phyloP scores from a whole-genome alignment of 2,797 vertebrate genomes.

The Rallus crepitans region DNA sequence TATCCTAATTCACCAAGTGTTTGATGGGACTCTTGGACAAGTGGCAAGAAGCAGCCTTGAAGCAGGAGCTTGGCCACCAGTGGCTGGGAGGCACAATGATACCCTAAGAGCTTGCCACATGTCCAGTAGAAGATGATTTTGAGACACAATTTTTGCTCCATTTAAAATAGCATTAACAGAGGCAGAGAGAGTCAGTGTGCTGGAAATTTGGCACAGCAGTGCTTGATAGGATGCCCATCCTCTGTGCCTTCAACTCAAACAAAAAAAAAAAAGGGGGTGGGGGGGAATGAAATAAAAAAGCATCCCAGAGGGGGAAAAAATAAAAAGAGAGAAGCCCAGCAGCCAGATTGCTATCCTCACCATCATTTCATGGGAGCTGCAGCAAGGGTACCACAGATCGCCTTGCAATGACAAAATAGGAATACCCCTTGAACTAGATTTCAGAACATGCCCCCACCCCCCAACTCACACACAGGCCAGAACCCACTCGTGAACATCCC shows the following conservation, averaged over 20 bases:
- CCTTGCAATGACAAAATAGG: not conserved
- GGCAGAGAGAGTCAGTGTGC: accelerated
- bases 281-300: not conserved
- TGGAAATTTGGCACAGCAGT: not conserved
- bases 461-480: not conserved
- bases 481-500: not conserved
- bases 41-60: not conserved
- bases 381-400: not conserved
- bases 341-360: not conserved
- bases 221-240: not conserved
- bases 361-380: not conserved
- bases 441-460: not conserved
- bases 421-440: not conserved
- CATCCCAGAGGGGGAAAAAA: not conserved
- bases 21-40: not conserved
- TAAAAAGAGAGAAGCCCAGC: too few relatives aligned
- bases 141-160: not conserved
- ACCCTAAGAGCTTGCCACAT: not conserved
- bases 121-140: not conserved
- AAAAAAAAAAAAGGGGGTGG: too few relatives aligned
- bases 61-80: not conserved
- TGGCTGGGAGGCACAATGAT: not conserved
- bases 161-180: not conserved
- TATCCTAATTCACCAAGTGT: not conserved
- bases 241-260: not conserved